A percentile compares a stretch with the other conserved stretches of the same genome.
These are phyloP conservation scores for Calcarius ornatus DNA, from an alignment of 2,113 vertebrate species.

Conservation along the genomic window DNA sequence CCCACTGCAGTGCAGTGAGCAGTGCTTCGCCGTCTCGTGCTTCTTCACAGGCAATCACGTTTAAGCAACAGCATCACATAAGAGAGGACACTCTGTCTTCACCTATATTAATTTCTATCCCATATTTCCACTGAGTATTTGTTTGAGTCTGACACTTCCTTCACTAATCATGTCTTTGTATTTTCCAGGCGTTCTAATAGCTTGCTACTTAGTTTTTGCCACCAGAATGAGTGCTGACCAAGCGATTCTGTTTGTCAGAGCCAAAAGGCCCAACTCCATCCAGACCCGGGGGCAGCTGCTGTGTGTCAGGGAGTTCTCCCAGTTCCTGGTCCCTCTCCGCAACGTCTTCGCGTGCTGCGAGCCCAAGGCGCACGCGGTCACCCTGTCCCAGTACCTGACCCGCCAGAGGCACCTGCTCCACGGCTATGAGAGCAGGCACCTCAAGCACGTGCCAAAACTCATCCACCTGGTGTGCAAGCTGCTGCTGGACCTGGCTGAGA, in stretches of 20 bases:
- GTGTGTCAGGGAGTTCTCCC: constrained; percentile 91
- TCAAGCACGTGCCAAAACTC: constrained; percentile 93
- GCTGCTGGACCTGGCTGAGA: constrained; percentile 86
- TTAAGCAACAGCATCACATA: not conserved
- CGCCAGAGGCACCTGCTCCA: constrained; percentile 94
- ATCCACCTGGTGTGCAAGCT: constrained; percentile 86
- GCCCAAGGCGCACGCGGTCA: constrained; percentile 82
- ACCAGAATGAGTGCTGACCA: constrained; percentile 95
- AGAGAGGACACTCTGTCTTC: not conserved
- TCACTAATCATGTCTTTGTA: not conserved
- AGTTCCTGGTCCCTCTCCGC: constrained; percentile 88
- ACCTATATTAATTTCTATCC: not conserved
- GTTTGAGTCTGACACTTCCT: not conserved
- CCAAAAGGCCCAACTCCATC: constrained; percentile 93
- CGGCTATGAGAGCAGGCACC: constrained; percentile 90
- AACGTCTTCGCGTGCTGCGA: constrained; percentile 88
- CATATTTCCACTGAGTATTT: not conserved
- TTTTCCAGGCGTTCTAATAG: constrained; percentile 87
- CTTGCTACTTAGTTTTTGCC: constrained; percentile 94
- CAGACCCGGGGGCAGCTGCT: constrained; percentile 93
- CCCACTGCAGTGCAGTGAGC: not conserved
- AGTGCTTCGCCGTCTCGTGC: not conserved
- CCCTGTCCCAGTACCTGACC: constrained; percentile 88
- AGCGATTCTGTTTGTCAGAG: constrained; percentile 92
- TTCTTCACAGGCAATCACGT: not conserved